Base-by-base conservation (phyloP, 2,888 invertebrate species). In the Cetonia aurata region DNA sequence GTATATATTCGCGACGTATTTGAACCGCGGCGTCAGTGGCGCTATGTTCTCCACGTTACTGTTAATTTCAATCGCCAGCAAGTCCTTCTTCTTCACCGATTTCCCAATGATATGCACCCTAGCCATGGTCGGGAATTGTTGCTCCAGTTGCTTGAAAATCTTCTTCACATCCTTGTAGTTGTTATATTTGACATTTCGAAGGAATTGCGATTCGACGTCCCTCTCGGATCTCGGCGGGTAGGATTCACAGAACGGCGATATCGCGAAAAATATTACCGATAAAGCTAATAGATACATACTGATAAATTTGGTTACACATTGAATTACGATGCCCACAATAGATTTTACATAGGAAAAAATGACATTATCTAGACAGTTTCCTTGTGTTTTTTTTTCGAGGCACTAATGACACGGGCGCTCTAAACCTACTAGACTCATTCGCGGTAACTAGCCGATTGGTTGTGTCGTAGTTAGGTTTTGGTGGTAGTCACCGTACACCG, bases 1-100 rank as follows among this genome's bases (percentile, higher is more conserved):
- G 82, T 98, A 97, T 96, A 98, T 98, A 80, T 98, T 98, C 10
- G 93, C 97, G 71, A 98, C 93, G 86, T 93, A 95, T 82, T 98
- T 98, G 77, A 98, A 93, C 88, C 96, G 95, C 0, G 98, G 98
- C 77, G 94, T 91, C 86, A 80, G 89, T 83, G 83, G 88, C 86
- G 79, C 89, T 82, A 77, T 85, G 73, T 79, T 74, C 25, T 77
- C 74, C 1, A 92, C 91, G 84, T 93, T 92, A 77, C 91, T 88
- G 62, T 92, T 91, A 71, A 93, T 93, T 84, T 96, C 93, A 66
- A 97, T 80, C 6, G 92, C 95, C 86, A 94, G 89, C 70, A 99
- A 85, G 73, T 94, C 92, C 12, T 95, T 87, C 41, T 92, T 92
- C 83, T 94, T 89, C 0, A 94, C 91, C 0, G 96, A 95, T 80